Evolutionary conservation across 2,113 vertebrate species (phyloP), one percentile per base, ranked within the genome.

Genomic region (Mormyrus lacerda): DNA sequence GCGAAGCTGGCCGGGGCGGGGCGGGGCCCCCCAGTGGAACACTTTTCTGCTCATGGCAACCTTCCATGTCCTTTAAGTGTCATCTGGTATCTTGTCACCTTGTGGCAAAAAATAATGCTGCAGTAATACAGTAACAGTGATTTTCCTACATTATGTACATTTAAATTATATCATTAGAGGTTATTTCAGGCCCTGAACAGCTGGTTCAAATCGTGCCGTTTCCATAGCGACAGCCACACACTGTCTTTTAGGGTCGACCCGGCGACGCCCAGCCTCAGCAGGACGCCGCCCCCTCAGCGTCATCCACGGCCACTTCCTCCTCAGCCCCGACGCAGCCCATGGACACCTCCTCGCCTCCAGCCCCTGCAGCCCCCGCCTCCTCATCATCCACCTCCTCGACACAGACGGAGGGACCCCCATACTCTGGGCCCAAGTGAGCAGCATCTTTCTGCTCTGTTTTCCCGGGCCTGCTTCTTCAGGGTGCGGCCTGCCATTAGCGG

Each of bases 301-400:
- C 91, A 21, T 85, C 91, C 11, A 31, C 90, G 1, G 45, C 21
- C 0, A n/a, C 90, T 3, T 69, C 92, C 27, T 92, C 92, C 9
- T 92, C 93, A 3, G 92, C 91, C 53, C 55, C 91, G 17, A 89
- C 90, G 11, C 93, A 92, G 83, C 91, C 92, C 15, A 92, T 92
- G 92, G 92, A 94, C 85, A 91, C 91, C 21, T 92, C 91, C 31
- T 85, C 92, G 19, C 87, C 90, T 8, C 48, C 91, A 11, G 45
- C 90, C 9, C 51, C 90, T 8, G n/a, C 92, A 35, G 39, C 61
- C 10, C 61, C 61, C 0, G 61, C 91, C 27, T 91, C 92, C 69
- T 92, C 93, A 3, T 79, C 95, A 3, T 92, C 94, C 88, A 89
- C 95, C 5, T 92, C 94, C 88, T 90, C 93, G 44, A 94, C 93